phyloP scores from a whole-genome alignment of 2,113 vertebrate species.

The Etheostoma cragini region DNA sequence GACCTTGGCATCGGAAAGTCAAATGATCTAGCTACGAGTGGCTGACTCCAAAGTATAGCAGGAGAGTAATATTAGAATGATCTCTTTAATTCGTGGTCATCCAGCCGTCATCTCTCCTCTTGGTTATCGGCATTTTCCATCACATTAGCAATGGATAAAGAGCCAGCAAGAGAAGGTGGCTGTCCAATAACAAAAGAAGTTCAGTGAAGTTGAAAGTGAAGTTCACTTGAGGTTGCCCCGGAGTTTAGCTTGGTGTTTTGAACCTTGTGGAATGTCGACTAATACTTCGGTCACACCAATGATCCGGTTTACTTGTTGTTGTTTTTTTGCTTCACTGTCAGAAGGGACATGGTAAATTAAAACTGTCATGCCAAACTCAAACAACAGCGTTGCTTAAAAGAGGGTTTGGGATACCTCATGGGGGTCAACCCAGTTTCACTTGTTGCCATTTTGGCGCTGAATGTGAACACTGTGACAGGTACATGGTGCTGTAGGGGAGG shows the following conservation, averaged over 20 bases:
- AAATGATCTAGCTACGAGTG: constrained; percentile 61
- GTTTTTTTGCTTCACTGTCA: constrained; percentile 35
- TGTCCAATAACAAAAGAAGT: constrained; percentile 57
- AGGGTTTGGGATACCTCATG: constrained; percentile 58
- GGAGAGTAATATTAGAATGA: constrained; percentile 78
- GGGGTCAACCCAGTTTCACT: constrained; percentile 68
- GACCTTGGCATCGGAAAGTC: constrained; percentile 57
- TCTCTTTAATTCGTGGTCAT: constrained; percentile 81
- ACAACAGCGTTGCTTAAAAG: constrained; percentile 42
- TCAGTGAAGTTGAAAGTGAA: constrained; percentile 1
- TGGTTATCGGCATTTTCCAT: constrained; percentile 77
- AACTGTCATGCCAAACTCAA: constrained; percentile 50
- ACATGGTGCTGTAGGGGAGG: constrained; percentile 57
- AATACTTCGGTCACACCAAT: constrained; percentile 23
- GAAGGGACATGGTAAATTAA: constrained; percentile 45
- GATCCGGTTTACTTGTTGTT: constrained; percentile 29
- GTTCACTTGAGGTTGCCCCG: constrained; percentile 34
- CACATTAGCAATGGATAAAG: constrained; percentile 77
- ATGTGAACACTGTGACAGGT: constrained; percentile 63
- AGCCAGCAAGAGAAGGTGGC: constrained; percentile 44
- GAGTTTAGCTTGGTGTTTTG: not conserved
- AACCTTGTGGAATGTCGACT: constrained; percentile 2
- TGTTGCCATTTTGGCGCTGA: constrained; percentile 51
- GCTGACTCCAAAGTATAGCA: constrained; percentile 70
- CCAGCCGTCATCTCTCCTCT: constrained; percentile 71